phyloP scores from a whole-genome alignment of 37 sponge, comb jelly and placozoan species.

The Chondrosia reniformis region DNA sequence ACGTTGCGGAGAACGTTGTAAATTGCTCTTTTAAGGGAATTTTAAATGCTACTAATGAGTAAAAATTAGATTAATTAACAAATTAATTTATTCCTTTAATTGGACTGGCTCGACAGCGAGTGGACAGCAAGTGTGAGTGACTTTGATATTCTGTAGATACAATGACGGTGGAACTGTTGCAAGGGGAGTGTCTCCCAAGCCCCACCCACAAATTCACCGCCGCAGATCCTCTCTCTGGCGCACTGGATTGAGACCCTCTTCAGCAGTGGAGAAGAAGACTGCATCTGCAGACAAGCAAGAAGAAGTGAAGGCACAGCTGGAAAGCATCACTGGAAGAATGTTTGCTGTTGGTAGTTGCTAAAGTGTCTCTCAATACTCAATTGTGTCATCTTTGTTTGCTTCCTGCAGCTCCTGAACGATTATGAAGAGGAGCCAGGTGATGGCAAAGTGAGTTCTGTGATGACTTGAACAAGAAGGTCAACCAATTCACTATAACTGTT shows the following conservation, averaged over 20 bases:
- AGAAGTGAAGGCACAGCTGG: conserved; percentile 30
- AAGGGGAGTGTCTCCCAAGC: too few species aligned
- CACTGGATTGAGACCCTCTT: not conserved
- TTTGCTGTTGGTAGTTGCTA: conserved; percentile 24
- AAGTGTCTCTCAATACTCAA: not conserved
- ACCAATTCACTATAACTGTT: too few species aligned
- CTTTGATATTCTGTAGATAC: too few species aligned
- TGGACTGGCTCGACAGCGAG: too few species aligned
- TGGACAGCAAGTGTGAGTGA: too few species aligned
- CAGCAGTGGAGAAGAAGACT: not conserved
- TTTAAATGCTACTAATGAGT: too few species aligned
- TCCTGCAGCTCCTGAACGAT: conserved; percentile 24
- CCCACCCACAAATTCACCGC: too few species aligned
- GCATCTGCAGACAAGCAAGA: not conserved
- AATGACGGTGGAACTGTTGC: too few species aligned
- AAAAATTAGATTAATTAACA: too few species aligned
- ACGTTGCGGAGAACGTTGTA: too few species aligned
- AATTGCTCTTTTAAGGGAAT: too few species aligned
- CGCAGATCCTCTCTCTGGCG: not conserved
- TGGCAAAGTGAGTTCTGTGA: conserved; percentile 9
- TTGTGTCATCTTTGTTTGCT: not conserved
- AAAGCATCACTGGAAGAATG: conserved; percentile 46
- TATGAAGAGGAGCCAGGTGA: conserved; percentile 22
- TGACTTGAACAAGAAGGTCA: not conserved
- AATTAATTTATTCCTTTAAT: too few species aligned